These are phyloP conservation scores for Atherinosoma microstoma DNA, from an alignment of 2,797 vertebrate genomes.

Conservation along the genomic window DNA sequence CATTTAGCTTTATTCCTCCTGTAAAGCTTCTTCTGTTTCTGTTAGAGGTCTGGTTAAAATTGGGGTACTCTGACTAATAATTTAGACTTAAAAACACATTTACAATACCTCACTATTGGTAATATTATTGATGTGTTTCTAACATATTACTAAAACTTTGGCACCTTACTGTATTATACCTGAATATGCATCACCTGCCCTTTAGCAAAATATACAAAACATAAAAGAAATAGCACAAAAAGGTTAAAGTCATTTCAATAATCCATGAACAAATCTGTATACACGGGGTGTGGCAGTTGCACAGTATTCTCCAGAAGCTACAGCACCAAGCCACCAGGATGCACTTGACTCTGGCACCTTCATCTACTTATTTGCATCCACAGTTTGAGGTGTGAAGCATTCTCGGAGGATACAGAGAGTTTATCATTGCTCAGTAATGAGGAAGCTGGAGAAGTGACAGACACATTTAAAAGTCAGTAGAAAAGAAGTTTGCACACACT, in stretches of 20 bases:
- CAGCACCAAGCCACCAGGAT: slow-evolving; percentile 5
- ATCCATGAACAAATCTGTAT: slow-evolving; percentile 27
- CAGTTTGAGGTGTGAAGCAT: slow-evolving; percentile 49
- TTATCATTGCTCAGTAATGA: slow-evolving; percentile 68
- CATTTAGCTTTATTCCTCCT: not conserved
- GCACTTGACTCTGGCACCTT: slow-evolving; percentile 43
- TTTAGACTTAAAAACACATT: no score
- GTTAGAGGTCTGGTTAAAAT: not conserved
- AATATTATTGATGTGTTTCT: no score
- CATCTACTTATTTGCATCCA: slow-evolving; percentile 58
- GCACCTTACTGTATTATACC: no score
- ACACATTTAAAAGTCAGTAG: slow-evolving; percentile 68
- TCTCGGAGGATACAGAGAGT: slow-evolving; percentile 65
- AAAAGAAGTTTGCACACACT: slow-evolving; percentile 59
- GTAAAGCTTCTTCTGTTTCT: not conserved
- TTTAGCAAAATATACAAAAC: not conserved
- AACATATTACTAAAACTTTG: not conserved
- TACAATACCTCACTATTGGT: no score
- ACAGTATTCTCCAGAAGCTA: slow-evolving; percentile 4
- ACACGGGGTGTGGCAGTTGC: slow-evolving; percentile 14
- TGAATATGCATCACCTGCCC: no score
- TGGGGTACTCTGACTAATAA: not conserved
- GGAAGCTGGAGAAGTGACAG: slow-evolving; percentile 63
- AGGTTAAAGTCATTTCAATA: slow-evolving; percentile 20
- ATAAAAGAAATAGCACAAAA: not conserved